Percentiles rank a stretch among this genome's conserved stretches.
These are phyloP conservation scores for Drosophila dunni DNA, from an alignment of 1,140 invertebrate species.

Conservation along the genomic window DNA sequence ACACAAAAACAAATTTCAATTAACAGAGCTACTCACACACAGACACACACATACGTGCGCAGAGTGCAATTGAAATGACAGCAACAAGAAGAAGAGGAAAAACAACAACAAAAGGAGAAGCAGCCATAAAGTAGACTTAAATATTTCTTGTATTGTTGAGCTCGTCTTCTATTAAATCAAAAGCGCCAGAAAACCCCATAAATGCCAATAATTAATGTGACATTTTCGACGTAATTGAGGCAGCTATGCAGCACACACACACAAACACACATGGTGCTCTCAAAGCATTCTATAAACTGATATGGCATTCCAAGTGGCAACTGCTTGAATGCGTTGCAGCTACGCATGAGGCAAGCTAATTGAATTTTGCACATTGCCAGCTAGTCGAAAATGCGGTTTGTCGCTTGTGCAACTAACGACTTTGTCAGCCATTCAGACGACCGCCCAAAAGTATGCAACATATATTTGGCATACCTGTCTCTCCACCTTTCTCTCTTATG, in stretches of 20 bases:
- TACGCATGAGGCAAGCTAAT: conserved; percentile 62
- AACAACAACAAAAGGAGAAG: conserved; percentile 11
- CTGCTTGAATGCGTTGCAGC: conserved; percentile 47
- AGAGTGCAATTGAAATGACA: conserved; percentile 58
- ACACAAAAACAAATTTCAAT: conserved; percentile 81
- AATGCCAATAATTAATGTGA: conserved; percentile 83
- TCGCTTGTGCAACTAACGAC: conserved; percentile 12
- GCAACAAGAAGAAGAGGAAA: conserved; percentile 45
- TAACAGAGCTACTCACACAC: conserved; percentile 49
- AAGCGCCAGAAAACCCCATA: conserved; percentile 75
- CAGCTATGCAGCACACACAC: conserved; percentile 56
- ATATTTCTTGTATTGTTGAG: conserved; percentile 58
- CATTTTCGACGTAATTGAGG: conserved; percentile 79
- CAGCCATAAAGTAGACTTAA: conserved; percentile 66
- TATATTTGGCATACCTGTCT: not conserved
- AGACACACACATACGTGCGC: conserved; percentile 42
- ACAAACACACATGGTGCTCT: conserved; percentile 25
- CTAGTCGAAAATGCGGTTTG: conserved; percentile 34
- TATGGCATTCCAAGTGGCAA: conserved; percentile 74
- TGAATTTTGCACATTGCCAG: conserved; percentile 71
- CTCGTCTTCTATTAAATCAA: conserved; percentile 65
- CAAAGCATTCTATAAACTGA: conserved; percentile 73
- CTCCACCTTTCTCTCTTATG: not conserved
- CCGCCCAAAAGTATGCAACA: conserved; percentile 31
- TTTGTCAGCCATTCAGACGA: conserved; percentile 5